Base-by-base conservation (phyloP, 2,113 vertebrate species). In the Ondatra zibethicus region DNA sequence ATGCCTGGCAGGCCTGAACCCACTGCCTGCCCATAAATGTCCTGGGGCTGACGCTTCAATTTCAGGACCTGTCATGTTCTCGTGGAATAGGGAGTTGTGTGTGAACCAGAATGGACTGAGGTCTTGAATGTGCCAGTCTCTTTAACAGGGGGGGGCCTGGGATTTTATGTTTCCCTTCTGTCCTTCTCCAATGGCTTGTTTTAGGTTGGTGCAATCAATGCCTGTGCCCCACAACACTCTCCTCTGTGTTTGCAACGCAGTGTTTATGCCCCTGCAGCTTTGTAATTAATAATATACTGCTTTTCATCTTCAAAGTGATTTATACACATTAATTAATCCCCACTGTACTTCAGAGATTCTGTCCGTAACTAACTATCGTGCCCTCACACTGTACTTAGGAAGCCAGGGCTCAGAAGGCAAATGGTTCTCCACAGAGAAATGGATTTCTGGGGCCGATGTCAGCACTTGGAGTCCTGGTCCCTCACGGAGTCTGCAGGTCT, bases 281-380 rank as follows among this genome's bases (percentile, higher is more conserved):
- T 58, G 45, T 96, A 95, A 97, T 98, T 97, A 97, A 97, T 97
- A 97, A 93, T 94, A 97, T 63, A 96, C 96, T 52, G 91, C 95
- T 88, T 97, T 97, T 96, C 96, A 96, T 97, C 97, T 97, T 97
- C 96, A 92, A 96, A 97, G 92, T 95, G 96, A 96, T 97, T 96
- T 97, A 89, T 91, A 96, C 68, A 94, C 97, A 88, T 97, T 97
- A 97, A 97, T 97, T 97, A 98, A 96, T 96, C 77, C 95, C 96
- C 80, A 93, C 68, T 58, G 81, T 84, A 90, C 97, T 97, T 95
- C 25, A 65, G 94, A 95, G 92, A 94, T 92, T 97, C 91, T 94
- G 94, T 75, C 33, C 3, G 9, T 77, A 96, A 97, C 94, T 94
- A 97, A 90, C 75, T 89, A 88, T 19, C 65, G 2, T 68, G 29